These are phyloP conservation scores for Labeo rohita DNA, from an alignment of 2,113 vertebrate species.

Conservation along the genomic window DNA sequence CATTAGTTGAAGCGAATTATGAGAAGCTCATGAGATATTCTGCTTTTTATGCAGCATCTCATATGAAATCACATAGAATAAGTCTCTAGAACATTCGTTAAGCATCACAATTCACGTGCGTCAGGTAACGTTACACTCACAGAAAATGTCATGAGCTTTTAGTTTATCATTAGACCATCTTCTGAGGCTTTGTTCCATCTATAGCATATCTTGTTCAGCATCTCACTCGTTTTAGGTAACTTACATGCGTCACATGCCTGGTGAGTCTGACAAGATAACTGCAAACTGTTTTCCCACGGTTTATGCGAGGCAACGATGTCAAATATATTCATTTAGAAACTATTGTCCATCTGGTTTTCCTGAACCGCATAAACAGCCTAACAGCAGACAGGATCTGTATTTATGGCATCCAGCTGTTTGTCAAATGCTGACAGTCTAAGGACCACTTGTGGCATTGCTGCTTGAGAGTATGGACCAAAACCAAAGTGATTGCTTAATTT, in stretches of 20 bases:
- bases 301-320: conserved; percentile 22
- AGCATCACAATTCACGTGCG: not conserved
- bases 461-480: conserved; percentile 24
- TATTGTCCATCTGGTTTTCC: conserved; percentile 25
- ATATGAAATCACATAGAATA: not conserved
- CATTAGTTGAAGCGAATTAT: not conserved
- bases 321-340: conserved; percentile 30
- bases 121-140: not conserved
- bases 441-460: conserved; percentile 25
- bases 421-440: conserved; percentile 38
- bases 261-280: not conserved
- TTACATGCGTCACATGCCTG: not conserved
- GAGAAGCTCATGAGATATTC: not conserved
- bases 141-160: not conserved
- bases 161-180: not conserved
- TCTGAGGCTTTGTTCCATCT: not conserved
- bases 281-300: conserved; percentile 22
- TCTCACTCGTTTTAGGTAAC: not conserved
- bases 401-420: conserved; percentile 37
- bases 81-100: not conserved
- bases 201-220: not conserved
- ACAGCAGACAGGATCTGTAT: conserved; percentile 33
- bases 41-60: not conserved
- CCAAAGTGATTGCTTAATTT: conserved; percentile 41
- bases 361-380: conserved; percentile 27